Base-by-base conservation (phyloP, 2,888 invertebrate genomes). In the Flabesymbios commensalis region DNA sequence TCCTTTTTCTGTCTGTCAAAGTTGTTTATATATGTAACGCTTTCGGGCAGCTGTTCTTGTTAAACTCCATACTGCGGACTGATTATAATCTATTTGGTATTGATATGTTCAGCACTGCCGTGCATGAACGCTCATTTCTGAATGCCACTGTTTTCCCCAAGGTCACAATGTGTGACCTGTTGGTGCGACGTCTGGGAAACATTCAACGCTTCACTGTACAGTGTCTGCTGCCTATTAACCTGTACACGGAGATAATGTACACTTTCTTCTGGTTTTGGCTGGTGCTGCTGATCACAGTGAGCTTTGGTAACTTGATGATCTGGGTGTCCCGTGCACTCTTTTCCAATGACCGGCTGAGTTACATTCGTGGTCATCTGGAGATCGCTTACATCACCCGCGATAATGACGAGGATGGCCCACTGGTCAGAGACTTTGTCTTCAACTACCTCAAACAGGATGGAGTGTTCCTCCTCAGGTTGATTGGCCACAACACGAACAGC, bases 111-210 rank as follows among this genome's bases (percentile, higher is more conserved):
- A 7, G 22, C 10, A 17, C 41, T 7, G 26, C n/a, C 10, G 29
- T 43, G 14, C 7, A 17, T 7, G 55, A 26, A 10, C 7, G 28
- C 2, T 1, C 1, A 1, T 57, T 24, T 5, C 14, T 31, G 19
- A 57, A 57, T 26, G 22, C 19, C 10, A 32, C 53, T 26, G 36
- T 43, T 36, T 59, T 59, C 53, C 59, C 59, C 31, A 39, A 31
- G 31, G 53, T 59, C 26, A 53, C 59, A 7, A 54, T 59, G 53
- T 59, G 59, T 26, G 59, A 59, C 53, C 43, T 59, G 43, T 10
- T 29, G n/a, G 32, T 65, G 17, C 56, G 65, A 14, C 47, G 61
- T 1, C 74, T 80, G 3, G 80, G 81, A 49, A 82, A 81, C 60
- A 71, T 78, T 3, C 81, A 81, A 58, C 67, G 79, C 3, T 64